Evolutionary conservation across 2,797 vertebrate species (phyloP).

Genomic region (Loriculus beryllinus): DNA sequence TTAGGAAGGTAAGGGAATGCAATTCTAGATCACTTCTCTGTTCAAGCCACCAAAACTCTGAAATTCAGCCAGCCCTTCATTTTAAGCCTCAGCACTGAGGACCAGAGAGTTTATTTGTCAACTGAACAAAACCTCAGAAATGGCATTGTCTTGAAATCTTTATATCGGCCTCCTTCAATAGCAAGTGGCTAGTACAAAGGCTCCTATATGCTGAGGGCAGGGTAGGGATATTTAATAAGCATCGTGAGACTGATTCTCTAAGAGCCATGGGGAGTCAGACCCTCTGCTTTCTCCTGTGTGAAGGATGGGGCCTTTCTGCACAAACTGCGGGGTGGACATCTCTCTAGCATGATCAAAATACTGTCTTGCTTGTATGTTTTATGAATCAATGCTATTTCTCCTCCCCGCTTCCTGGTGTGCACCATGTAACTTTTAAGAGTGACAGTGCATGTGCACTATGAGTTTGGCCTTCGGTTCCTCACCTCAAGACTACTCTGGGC

Average conservation of each 20-base stretch:
- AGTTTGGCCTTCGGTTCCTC: not conserved
- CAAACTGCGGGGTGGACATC: not conserved
- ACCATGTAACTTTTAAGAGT: not conserved
- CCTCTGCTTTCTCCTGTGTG: not conserved
- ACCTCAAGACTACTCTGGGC: not conserved
- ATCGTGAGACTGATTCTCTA: not conserved
- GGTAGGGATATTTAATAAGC: not conserved
- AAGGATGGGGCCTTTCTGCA: not conserved
- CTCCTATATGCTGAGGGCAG: not conserved
- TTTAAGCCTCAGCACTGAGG: not conserved
- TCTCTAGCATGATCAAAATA: not conserved
- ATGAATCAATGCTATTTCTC: not conserved
- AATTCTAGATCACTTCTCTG: conserved; percentile 32
- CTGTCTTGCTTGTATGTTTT: not conserved
- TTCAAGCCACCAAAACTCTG: conserved; percentile 14
- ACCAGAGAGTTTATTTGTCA: not conserved
- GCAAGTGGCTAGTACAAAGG: not conserved
- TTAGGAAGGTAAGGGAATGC: conserved; percentile 38
- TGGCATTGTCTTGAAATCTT: not conserved
- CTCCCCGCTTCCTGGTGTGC: not conserved
- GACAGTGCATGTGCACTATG: not conserved
- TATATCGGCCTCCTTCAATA: not conserved
- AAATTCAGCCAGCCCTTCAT: conserved; percentile 21
- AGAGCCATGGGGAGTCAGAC: not conserved
- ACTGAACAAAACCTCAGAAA: not conserved